Percentiles rank a stretch among this genome's conserved stretches.
These are phyloP conservation scores for Cercocebus atys DNA, from an alignment of 2,113 vertebrate genomes.

Conservation along the genomic window DNA sequence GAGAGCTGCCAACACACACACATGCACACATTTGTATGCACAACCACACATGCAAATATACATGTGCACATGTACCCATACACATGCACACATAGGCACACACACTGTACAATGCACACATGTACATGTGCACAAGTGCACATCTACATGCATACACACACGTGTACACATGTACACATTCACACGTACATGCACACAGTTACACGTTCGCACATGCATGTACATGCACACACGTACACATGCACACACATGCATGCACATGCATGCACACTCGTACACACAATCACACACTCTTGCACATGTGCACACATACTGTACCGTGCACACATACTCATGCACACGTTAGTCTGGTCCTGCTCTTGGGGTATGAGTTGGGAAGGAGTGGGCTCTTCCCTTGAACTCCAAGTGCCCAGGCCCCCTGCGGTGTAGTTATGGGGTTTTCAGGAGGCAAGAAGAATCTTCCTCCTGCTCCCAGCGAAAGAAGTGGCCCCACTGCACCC, in stretches of 20 bases:
- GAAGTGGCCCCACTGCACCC: neutral
- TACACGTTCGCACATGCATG: too few relatives aligned
- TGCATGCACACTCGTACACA: neutral
- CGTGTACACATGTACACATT: too few relatives aligned
- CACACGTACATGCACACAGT: too few relatives aligned
- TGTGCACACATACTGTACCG: neutral
- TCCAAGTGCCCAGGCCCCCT: neutral
- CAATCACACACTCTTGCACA: neutral
- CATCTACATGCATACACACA: neutral
- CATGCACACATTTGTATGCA: too few relatives aligned
- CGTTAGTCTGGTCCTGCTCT: neutral
- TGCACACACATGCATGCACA: too few relatives aligned
- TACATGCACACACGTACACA: neutral
- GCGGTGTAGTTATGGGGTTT: neutral
- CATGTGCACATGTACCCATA: neutral
- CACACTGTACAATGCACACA: too few relatives aligned
- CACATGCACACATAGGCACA: too few relatives aligned
- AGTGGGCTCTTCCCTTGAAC: fast-evolving
- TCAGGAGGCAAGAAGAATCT: too few relatives aligned
- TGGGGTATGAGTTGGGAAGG: neutral
- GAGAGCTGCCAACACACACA: neutral
- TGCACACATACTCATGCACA: neutral
- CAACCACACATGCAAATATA: neutral
- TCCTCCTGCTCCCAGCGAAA: neutral
- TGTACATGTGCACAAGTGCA: fast-evolving